Conservation (phyloP, 2,113 vertebrate genomes). For the Zootoca vivipara region DNA sequence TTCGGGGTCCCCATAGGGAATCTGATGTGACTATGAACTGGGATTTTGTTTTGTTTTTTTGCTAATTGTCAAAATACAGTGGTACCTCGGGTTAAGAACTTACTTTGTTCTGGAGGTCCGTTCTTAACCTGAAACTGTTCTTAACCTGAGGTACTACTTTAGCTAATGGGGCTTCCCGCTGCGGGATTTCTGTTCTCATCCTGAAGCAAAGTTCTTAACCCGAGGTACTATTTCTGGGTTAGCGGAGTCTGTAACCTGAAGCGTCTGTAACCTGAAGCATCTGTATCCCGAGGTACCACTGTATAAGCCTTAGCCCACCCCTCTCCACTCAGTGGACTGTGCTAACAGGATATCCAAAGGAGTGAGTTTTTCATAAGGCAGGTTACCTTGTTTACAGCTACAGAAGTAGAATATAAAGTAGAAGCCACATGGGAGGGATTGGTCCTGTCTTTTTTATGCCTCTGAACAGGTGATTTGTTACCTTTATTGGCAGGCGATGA, state of each 20-base stretch:
- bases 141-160: too few relatives aligned
- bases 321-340: neutral
- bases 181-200: too few relatives aligned
- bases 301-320: neutral
- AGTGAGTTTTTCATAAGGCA: neutral
- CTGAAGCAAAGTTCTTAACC: too few relatives aligned
- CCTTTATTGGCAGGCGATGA: slow-evolving; percentile 7
- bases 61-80: neutral
- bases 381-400: neutral
- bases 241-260: too few relatives aligned
- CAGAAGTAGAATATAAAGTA: neutral
- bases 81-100: too few relatives aligned
- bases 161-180: too few relatives aligned
- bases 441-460: neutral
- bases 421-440: neutral
- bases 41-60: neutral
- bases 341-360: neutral
- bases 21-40: neutral
- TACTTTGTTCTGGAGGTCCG: too few relatives aligned
- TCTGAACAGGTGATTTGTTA: slow-evolving; percentile 7
- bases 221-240: too few relatives aligned
- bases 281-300: too few relatives aligned
- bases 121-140: too few relatives aligned
- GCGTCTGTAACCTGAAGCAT: too few relatives aligned
- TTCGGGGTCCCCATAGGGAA: neutral